Conservation (phyloP, 2,888 invertebrate genomes). For the Drosophila trichaetosa region DNA sequence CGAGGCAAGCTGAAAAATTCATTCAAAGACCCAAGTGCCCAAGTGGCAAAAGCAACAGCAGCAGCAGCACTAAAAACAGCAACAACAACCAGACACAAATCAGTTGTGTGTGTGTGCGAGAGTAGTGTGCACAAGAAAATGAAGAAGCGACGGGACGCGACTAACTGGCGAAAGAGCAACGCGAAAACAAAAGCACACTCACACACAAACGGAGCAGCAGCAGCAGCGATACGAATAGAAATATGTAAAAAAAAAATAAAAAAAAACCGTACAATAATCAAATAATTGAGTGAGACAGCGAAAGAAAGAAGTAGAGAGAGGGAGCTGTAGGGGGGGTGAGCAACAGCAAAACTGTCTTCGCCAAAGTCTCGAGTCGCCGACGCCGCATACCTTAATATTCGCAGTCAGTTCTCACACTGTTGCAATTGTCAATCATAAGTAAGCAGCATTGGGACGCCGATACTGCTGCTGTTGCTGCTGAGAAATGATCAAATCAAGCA, state of each 20-base stretch:
- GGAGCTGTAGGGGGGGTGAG: not conserved
- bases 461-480: constrained; percentile 34
- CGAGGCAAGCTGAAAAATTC: constrained; percentile 81
- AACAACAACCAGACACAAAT: constrained; percentile 63
- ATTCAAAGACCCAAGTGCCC: constrained; percentile 79
- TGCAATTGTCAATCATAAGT: constrained; percentile 70
- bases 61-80: constrained; percentile 26
- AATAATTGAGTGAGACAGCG: constrained; percentile 59
- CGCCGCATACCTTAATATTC: constrained; percentile 72
- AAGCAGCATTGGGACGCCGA: constrained; percentile 63
- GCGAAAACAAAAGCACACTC: constrained; percentile 72
- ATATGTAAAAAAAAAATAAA: constrained; percentile 31
- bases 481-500: constrained; percentile 73
- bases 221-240: constrained; percentile 42
- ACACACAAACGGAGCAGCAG: constrained; percentile 21
- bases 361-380: constrained; percentile 31
- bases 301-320: constrained; percentile 20
- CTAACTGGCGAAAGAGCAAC: constrained; percentile 60
- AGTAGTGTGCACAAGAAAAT: constrained; percentile 65
- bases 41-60: constrained; percentile 55
- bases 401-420: constrained; percentile 58
- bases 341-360: constrained; percentile 43
- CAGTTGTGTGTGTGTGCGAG: constrained; percentile 40
- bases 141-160: constrained; percentile 70
- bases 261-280: constrained; percentile 70